Percentiles rank a stretch among this genome's conserved stretches.
These are phyloP conservation scores for Halcyon malimbica DNA, from an alignment of 2,113 vertebrate genomes.

Conservation along the genomic window DNA sequence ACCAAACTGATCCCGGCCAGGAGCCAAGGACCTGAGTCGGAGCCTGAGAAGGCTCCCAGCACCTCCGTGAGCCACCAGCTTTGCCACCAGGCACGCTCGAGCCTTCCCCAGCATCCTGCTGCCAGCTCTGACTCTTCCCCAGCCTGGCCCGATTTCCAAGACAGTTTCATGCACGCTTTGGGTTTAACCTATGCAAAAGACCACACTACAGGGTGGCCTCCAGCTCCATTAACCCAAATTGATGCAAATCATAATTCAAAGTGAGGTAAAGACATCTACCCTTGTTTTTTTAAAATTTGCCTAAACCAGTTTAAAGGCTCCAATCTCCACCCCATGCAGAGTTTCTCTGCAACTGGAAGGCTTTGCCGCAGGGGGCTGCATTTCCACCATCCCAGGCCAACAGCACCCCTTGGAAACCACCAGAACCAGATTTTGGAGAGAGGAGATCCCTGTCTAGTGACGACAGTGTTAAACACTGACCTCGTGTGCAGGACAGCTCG, in stretches of 20 bases:
- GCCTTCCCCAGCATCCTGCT: background rate
- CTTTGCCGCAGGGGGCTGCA: background rate
- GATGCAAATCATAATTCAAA: slow-evolving; percentile 5
- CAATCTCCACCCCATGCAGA: rapidly evolving
- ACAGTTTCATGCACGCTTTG: background rate
- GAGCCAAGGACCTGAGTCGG: rapidly evolving
- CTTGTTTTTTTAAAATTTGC: background rate
- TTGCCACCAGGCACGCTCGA: rapidly evolving
- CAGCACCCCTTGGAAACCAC: background rate
- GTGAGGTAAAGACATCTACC: background rate
- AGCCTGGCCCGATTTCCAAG: background rate
- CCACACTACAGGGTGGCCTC: background rate
- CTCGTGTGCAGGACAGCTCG: rapidly evolving
- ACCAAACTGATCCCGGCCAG: background rate
- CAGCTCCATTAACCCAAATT: background rate
- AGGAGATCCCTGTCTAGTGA: background rate
- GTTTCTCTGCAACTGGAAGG: background rate
- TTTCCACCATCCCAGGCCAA: background rate
- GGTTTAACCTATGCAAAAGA: background rate
- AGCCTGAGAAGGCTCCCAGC: background rate
- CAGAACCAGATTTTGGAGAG: background rate
- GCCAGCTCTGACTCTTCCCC: background rate
- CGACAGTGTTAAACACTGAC: background rate
- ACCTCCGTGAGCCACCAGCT: rapidly evolving
- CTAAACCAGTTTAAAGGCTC: background rate